These are phyloP conservation scores for Anhinga anhinga DNA, from an alignment of 2,113 vertebrate genomes.

Conservation along the genomic window DNA sequence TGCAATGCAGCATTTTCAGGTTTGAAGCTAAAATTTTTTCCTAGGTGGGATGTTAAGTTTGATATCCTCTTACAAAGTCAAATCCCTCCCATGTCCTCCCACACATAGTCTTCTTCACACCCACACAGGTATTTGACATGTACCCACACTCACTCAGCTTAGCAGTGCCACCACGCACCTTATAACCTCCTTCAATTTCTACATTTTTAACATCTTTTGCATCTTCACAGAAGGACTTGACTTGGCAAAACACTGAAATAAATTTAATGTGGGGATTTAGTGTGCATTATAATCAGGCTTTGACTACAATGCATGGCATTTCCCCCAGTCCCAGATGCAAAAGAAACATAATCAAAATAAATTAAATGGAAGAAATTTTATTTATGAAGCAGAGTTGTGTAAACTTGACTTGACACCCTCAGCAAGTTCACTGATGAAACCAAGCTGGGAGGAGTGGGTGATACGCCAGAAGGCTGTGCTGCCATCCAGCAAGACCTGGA, in stretches of 20 bases:
- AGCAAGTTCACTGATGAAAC: too few relatives aligned
- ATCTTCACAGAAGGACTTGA: neutral
- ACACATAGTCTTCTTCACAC: neutral
- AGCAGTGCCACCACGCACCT: neutral
- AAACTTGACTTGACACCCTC: neutral
- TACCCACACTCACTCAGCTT: neutral
- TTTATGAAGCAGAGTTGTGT: neutral
- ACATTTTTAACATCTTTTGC: slow-evolving; percentile 22
- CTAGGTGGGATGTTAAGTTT: neutral
- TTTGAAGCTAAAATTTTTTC: neutral
- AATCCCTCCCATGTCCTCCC: neutral
- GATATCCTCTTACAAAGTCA: neutral
- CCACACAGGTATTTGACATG: neutral
- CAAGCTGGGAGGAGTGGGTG: too few relatives aligned
- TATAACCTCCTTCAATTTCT: slow-evolving; percentile 4
- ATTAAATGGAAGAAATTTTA: neutral
- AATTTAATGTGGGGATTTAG: neutral
- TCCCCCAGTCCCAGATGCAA: neutral
- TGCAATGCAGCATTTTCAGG: neutral
- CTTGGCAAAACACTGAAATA: neutral
- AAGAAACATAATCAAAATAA: neutral
- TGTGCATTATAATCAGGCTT: neutral
- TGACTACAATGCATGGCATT: neutral
- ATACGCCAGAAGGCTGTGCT: too few relatives aligned
- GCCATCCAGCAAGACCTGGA: too few relatives aligned